These are phyloP conservation scores for Tholera decimalis DNA, from an alignment of 2,888 invertebrate species.

Conservation along the genomic window DNA sequence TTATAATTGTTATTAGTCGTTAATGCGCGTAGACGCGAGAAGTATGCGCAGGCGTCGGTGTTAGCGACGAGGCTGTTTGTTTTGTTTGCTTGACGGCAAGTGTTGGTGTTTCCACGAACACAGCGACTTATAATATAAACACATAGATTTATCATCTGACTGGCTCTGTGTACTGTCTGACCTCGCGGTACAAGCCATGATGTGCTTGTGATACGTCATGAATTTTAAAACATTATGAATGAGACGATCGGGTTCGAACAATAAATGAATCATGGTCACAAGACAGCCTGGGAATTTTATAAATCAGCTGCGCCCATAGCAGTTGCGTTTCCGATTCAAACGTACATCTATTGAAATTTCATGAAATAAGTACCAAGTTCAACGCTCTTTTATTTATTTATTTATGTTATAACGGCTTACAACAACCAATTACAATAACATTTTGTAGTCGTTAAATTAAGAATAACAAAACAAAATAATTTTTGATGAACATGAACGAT, in stretches of 20 bases:
- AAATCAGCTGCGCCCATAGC: slow-evolving; percentile 3
- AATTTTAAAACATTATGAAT: slow-evolving; percentile 35
- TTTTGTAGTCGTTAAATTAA: neutral
- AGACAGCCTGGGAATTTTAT: slow-evolving; percentile 22
- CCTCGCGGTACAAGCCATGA: slow-evolving; percentile 40
- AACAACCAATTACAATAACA: neutral
- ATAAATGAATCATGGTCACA: slow-evolving; percentile 10
- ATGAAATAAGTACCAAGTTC: neutral
- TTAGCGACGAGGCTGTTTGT: slow-evolving; percentile 42
- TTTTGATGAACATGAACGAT: slow-evolving; percentile 26
- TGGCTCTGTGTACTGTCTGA: slow-evolving; percentile 49
- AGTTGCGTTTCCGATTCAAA: neutral
- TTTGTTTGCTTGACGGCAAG: slow-evolving; percentile 64
- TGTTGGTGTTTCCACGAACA: slow-evolving; percentile 61
- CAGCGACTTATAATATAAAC: slow-evolving; percentile 61
- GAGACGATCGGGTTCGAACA: slow-evolving; percentile 25
- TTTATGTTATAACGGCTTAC: too few relatives aligned
- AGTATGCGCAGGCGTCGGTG: slow-evolving; percentile 46
- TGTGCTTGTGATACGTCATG: slow-evolving; percentile 30
- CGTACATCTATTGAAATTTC: neutral
- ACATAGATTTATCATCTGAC: slow-evolving; percentile 58
- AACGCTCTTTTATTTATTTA: too few relatives aligned
- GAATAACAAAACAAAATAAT: neutral
- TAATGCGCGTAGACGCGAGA: slow-evolving; percentile 56
- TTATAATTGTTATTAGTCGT: slow-evolving; percentile 66